Evolutionary conservation across 1,140 invertebrate genomes (phyloP).

Genomic region (Ceratoteleas bidentatus): DNA sequence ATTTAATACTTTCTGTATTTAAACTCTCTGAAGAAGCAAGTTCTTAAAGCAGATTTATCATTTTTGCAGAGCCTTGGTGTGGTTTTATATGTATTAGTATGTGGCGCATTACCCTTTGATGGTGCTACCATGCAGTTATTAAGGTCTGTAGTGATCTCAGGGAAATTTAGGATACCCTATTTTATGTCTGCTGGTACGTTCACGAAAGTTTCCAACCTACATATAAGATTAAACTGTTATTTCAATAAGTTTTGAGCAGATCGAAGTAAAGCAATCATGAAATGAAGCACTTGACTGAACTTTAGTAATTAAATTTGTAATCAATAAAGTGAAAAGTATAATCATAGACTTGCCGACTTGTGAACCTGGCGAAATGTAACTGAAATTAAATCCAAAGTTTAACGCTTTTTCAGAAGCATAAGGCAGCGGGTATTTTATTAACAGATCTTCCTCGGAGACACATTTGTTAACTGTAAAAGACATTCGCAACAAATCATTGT

Average conservation of each 20-base stretch:
- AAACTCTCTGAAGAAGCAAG: too few relatives aligned
- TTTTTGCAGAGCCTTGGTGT: constrained; percentile 92
- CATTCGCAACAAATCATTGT: too few relatives aligned
- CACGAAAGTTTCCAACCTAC: constrained; percentile 18
- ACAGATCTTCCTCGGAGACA: too few relatives aligned
- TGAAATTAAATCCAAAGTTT: too few relatives aligned
- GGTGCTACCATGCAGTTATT: constrained; percentile 92
- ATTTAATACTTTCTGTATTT: too few relatives aligned
- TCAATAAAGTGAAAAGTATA: constrained; percentile 33
- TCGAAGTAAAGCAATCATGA: constrained; percentile 13
- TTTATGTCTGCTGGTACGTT: constrained; percentile 93
- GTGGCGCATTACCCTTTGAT: constrained; percentile 94
- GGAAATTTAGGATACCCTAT: constrained; percentile 94
- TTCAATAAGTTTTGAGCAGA: constrained; percentile 27
- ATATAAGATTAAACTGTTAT: constrained; percentile 9
- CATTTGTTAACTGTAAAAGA: too few relatives aligned
- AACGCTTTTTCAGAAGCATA: too few relatives aligned
- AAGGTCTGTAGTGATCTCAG: constrained; percentile 90
- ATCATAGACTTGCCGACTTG: constrained; percentile 14
- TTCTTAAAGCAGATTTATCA: not conserved
- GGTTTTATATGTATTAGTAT: constrained; percentile 95
- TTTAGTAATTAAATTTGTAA: constrained; percentile 40
- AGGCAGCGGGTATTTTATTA: too few relatives aligned
- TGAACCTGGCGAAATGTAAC: not conserved
- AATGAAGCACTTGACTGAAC: constrained; percentile 7